phyloP scores from a whole-genome alignment of 1,140 invertebrate species.

The Neoseiulus cucumeris region DNA sequence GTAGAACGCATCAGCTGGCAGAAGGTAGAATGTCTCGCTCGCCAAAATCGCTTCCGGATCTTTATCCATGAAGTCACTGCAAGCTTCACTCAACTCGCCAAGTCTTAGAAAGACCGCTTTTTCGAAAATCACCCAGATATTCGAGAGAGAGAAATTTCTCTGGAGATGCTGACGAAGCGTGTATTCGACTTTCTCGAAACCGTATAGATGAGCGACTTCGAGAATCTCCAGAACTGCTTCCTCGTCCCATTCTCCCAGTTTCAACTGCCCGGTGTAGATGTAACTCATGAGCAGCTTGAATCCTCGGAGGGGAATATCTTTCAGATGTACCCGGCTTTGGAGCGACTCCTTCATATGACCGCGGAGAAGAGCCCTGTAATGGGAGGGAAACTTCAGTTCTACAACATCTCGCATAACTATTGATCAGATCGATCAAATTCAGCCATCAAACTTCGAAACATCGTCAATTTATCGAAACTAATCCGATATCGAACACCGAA shows the following conservation, averaged over 20 bases:
- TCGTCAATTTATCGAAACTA: too few relatives aligned
- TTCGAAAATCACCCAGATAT: slow-evolving; percentile 82
- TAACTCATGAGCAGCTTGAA: slow-evolving; percentile 81
- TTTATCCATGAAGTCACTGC: slow-evolving; percentile 54
- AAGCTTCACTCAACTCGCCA: slow-evolving; percentile 38
- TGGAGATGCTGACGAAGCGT: slow-evolving; percentile 79
- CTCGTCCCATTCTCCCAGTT: slow-evolving; percentile 42
- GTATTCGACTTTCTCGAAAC: slow-evolving; percentile 70
- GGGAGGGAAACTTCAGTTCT: too few relatives aligned
- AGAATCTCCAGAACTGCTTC: slow-evolving; percentile 67
- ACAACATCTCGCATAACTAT: too few relatives aligned
- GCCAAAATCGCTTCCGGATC: slow-evolving; percentile 61
- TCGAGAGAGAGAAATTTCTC: slow-evolving; percentile 59
- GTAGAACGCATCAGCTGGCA: slow-evolving; percentile 42
- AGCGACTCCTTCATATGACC: slow-evolving; percentile 77
- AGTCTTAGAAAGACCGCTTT: slow-evolving; percentile 55
- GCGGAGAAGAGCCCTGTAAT: slow-evolving; percentile 51
- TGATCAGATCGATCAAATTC: too few relatives aligned
- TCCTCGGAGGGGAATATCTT: slow-evolving; percentile 58
- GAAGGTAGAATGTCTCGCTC: slow-evolving; percentile 56
- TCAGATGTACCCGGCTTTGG: slow-evolving; percentile 56
- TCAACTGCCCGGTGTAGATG: slow-evolving; percentile 80
- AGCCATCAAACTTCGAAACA: too few relatives aligned
- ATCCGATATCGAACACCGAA: too few relatives aligned
- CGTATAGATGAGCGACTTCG: slow-evolving; percentile 78